A percentile compares a stretch with the other conserved stretches of the same genome.
phyloP scores from a whole-genome alignment of 2,113 vertebrate species.

The Brevimyrus niger region DNA sequence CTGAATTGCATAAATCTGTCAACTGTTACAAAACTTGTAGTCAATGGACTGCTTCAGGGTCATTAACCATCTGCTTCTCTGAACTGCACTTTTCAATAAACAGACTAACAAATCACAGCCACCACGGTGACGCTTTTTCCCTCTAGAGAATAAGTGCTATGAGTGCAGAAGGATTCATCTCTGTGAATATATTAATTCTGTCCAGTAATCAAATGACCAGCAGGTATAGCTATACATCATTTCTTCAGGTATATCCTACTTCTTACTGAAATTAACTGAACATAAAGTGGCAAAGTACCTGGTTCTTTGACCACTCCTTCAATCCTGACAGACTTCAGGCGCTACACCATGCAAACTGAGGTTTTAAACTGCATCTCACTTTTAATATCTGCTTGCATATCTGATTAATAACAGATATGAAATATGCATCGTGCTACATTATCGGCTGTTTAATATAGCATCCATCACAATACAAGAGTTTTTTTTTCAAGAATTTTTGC shows the following conservation, averaged over 20 bases:
- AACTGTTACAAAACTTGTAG: constrained; percentile 3
- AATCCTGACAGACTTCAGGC: neutral
- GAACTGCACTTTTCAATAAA: neutral
- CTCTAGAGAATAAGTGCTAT: neutral
- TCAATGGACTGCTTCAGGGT: neutral
- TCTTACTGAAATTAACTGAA: neutral
- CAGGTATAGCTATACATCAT: neutral
- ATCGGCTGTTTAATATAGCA: neutral
- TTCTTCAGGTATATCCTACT: neutral
- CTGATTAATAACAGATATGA: neutral
- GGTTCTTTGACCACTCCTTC: neutral
- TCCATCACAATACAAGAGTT: neutral
- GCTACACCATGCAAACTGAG: neutral
- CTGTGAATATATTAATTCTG: neutral
- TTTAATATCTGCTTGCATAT: neutral
- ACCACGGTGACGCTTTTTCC: neutral
- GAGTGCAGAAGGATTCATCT: neutral
- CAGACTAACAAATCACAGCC: neutral
- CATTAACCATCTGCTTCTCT: constrained; percentile 1
- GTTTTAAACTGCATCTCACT: neutral
- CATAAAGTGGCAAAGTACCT: neutral
- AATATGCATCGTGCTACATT: neutral
- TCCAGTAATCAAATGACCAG: neutral
- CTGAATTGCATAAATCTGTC: neutral
- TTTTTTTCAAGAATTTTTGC: neutral